These are phyloP conservation scores for Euschistus heros DNA, from an alignment of 1,140 invertebrate species.

Conservation along the genomic window DNA sequence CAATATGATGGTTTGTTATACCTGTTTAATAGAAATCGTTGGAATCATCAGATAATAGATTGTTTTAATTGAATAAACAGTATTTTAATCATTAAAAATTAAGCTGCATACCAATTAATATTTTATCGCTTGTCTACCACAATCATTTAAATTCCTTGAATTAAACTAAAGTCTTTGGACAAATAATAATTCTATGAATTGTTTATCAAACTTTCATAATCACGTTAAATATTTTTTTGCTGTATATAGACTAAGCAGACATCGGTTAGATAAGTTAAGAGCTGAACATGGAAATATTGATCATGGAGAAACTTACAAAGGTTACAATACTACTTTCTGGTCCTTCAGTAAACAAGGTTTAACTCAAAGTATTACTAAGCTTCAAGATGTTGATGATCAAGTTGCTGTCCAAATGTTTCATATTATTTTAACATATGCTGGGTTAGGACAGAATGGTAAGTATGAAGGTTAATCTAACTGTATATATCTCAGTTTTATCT, in stretches of 20 bases:
- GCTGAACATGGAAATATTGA: conserved; percentile 62
- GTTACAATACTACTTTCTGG: conserved; percentile 79
- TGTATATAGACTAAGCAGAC: conserved; percentile 61
- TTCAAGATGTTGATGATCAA: conserved; percentile 80
- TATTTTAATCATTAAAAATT: no score
- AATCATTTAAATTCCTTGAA: no score
- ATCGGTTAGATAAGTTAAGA: conserved; percentile 72
- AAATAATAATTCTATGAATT: no score
- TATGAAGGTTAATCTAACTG: background rate
- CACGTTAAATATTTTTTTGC: no score
- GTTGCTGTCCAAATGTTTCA: conserved; percentile 69
- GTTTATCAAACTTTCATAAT: no score
- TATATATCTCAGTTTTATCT: background rate
- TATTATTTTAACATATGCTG: conserved; percentile 66
- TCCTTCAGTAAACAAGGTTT: conserved; percentile 72
- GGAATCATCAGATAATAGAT: no score
- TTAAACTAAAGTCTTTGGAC: no score
- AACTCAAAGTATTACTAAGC: conserved; percentile 66
- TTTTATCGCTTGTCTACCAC: no score
- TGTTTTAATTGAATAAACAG: no score
- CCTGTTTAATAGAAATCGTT: no score
- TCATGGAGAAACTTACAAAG: conserved; percentile 74
- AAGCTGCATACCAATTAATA: no score
- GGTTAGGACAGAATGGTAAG: conserved; percentile 61
- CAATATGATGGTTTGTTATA: no score